A percentile compares a stretch with the other conserved stretches of the same genome.
These are phyloP conservation scores for Chouioia cunea DNA, from an alignment of 2,888 invertebrate species.

Conservation along the genomic window DNA sequence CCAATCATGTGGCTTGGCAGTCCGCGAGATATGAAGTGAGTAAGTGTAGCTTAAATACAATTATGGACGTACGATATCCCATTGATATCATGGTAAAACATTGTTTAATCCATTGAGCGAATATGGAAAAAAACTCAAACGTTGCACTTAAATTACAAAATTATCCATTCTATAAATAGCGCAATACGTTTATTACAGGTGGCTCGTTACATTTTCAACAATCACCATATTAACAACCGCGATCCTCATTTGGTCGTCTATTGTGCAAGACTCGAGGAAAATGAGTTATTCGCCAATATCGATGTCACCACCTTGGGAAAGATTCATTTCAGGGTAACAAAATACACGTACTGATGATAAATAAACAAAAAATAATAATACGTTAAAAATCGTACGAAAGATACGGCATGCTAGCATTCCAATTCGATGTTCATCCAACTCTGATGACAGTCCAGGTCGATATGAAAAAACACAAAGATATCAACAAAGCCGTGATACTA, in stretches of 20 bases:
- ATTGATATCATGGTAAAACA: neutral
- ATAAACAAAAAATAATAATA: constrained; percentile 4
- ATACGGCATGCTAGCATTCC: constrained; percentile 69
- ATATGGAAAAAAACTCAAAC: too few relatives aligned
- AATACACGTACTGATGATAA: neutral
- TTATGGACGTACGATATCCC: constrained; percentile 7
- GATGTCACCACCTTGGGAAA: constrained; percentile 66
- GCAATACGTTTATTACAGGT: constrained; percentile 67
- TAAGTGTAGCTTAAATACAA: too few relatives aligned
- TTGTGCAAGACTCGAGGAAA: constrained; percentile 64
- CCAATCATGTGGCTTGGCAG: constrained; percentile 91
- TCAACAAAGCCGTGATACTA: constrained; percentile 78
- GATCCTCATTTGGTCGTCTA: constrained; percentile 76
- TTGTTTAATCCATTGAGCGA: too few relatives aligned
- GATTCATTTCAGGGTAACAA: constrained; percentile 63
- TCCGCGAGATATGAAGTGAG: constrained; percentile 92
- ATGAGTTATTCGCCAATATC: constrained; percentile 64
- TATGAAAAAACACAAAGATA: constrained; percentile 83
- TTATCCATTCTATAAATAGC: too few relatives aligned
- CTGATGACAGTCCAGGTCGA: constrained; percentile 92
- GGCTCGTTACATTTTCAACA: constrained; percentile 77
- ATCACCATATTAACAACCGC: constrained; percentile 76
- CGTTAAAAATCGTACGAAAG: constrained; percentile 52
- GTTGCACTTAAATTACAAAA: too few relatives aligned
- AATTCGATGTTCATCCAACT: constrained; percentile 86